Evolutionary conservation across 2,888 invertebrate species (phyloP), one percentile per base, ranked within the genome.

Genomic region (Dione vanillae): DNA sequence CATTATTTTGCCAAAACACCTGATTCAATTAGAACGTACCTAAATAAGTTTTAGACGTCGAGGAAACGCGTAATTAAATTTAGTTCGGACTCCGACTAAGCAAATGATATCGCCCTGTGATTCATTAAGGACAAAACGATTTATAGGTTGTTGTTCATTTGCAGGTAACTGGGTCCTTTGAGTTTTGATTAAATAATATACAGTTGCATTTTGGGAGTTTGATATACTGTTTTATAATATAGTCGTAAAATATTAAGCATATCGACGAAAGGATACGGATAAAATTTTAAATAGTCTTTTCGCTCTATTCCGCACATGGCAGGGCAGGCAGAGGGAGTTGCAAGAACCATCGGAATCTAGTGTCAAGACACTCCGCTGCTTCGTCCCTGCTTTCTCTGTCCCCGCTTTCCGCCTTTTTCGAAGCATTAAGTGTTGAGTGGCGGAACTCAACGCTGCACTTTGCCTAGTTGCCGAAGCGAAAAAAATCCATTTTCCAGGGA

Each of bases 1-100:
- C 75, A 78, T 79, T 78, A 77, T 75, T 79, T 68, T 70, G 74
- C 77, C 74, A 76, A 78, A 79, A 78, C 79, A 79, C 79, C 78
- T 77, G 77, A 79, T 79, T 79, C 77, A 78, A 79, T 79, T 78
- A 79, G 74, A 67, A 70, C 69, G 75, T 75, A 37, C 54, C 54
- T 56, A 75, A 78, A 75, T 76, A 77, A 77, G 76, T 75, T 76
- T 74, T 74, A 71, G 71, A 59, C 68, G 68, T 64, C 72, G 75
- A 71, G 75, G 73, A 75, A 72, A 68, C 59, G 71, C 74, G 72
- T 75, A 78, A 76, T 78, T 79, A 77, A 78, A 78, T 78, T 77
- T 77, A 74, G 73, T 75, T 77, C 71, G 73, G 74, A 76, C 75
- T 72, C 54, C 61, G 67, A 74, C 65, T 75, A 64, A 68, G 71